Percentiles rank a stretch among this genome's conserved stretches.
phyloP scores from a whole-genome alignment of 2,113 vertebrate genomes.

The Scalopus aquaticus region DNA sequence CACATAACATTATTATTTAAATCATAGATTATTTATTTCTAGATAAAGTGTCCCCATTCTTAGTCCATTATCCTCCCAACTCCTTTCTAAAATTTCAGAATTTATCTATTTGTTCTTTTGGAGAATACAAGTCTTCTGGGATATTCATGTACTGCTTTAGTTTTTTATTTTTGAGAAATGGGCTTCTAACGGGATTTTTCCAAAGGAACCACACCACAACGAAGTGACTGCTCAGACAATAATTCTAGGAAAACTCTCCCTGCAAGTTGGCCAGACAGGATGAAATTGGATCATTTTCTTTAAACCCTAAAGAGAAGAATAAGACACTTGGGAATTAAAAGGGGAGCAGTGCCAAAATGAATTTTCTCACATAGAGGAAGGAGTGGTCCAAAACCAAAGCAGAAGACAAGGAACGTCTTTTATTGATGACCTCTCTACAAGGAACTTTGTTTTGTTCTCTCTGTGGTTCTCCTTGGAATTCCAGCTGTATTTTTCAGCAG shows the following conservation, averaged over 20 bases:
- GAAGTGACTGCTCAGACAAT: conserved; percentile 53
- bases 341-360: conserved; percentile 27
- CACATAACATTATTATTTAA: conserved; percentile 30
- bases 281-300: conserved; percentile 61
- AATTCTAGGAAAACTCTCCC: conserved; percentile 52
- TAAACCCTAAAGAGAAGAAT: conserved; percentile 27
- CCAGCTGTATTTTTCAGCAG: neutral
- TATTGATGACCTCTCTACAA: neutral
- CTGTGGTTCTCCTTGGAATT: neutral
- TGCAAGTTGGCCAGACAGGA: conserved; percentile 17
- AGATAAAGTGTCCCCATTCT: conserved; percentile 39
- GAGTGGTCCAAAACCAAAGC: neutral
- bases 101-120: conserved; percentile 63
- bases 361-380: neutral
- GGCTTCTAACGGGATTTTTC: conserved; percentile 35
- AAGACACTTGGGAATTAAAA: conserved; percentile 4
- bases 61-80: conserved; percentile 20
- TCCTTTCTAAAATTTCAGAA: conserved; percentile 53
- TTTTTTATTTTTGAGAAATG: conserved; percentile 61
- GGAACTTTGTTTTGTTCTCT: neutral
- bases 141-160: neutral
- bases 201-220: conserved; percentile 37
- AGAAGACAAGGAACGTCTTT: neutral
- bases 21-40: conserved; percentile 38
- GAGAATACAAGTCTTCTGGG: conserved; percentile 56